Base-by-base conservation (phyloP, 2,888 invertebrate species). In the Poecilobothrus nobilitatus region DNA sequence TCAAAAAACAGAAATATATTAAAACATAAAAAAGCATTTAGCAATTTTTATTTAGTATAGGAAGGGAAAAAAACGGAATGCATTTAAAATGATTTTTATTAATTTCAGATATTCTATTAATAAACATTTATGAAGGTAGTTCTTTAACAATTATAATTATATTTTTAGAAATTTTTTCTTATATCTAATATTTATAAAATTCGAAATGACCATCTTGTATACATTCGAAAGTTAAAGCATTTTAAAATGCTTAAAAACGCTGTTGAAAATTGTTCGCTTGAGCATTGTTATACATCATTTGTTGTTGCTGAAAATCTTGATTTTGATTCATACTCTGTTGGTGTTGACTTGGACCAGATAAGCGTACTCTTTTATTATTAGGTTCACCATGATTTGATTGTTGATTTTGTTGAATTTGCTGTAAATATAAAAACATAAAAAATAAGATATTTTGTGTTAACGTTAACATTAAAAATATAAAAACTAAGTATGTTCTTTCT, bases 221-320 rank as follows among this genome's bases (percentile, higher is more conserved):
- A 37, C 37, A 37, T 8, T 37, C 8, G 5, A 27, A 27, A 27
- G 2, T 27, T 27, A 27, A n/a, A n/a, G n/a, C 7, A 37, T 37
- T 37, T 53, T 53, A 27, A 2, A 27, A 4, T 4, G 5, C 3
- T 53, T 53, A 53, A 53, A 53, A 53, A 53, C 53, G 82, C 76
- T 89, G 89, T 76, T 89, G 89, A 75, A 89, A 90, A 77, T 87
- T 89, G 71, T 86, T 86, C 75, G 89, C 89, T 76, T 86, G 86
- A 73, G 88, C 88, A 66, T 85, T 86, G 64, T 86, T 88, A 77
- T 89, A 88, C 88, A 89, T 88, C 86, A 89, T 89, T 77, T 89
- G 89, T 76, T 89, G 88, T 75, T 88, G 88, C 27, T 78, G 78
- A 65, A 75, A 75, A 9, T 78, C 76, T 66, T 76, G 80, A 66